Base-by-base conservation (phyloP, 2,888 invertebrate genomes). In the Phasia obesa region DNA sequence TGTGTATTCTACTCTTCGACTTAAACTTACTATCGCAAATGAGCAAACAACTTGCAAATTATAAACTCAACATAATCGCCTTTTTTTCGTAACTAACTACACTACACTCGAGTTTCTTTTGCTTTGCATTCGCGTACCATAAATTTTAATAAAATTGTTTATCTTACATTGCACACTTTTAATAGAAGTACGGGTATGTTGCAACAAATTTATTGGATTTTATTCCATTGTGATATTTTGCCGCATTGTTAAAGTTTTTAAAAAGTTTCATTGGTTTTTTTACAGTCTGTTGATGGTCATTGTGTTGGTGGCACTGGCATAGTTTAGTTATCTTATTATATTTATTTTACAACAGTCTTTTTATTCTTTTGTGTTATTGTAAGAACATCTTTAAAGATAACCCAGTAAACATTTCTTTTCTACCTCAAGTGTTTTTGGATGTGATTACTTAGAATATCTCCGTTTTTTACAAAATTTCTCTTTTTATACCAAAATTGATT, bases 41-140 rank as follows among this genome's bases (percentile, higher is more conserved):
- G 67, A 79, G 73, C 49, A 70, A 74, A 74, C 82, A 78, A 59
- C 64, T 83, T 79, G 71, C 74, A 79, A 79, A 83, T 83, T 79
- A 75, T 67, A 75, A 79, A 83, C 75, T 65, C 47, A 75, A 78
- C 27, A 78, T 82, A 78, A 82, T 78, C 70, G 74, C 13, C 19
- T 62, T 55, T 47, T 44, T 60, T 31, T 11, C 11, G 11, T 25
- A 47, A n/a, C 17, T 38, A 23, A 25, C 7, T 5, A 7, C 17
- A 44, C 17, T 17, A 2, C 17, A 35, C 17, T 64, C 2, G 9
- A 4, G 35, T 15, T 65, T 11, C 19, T 19, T 49, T 73, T 35
- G 15, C 53, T 19, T 59, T 55, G 44, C 44, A 35, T 64, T 75
- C 49, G 23, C 31, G 15, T 53, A 73, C 81, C 77, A 81, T 81